phyloP scores from a whole-genome alignment of 2,888 invertebrate species.

The Drosophila phalerata region DNA sequence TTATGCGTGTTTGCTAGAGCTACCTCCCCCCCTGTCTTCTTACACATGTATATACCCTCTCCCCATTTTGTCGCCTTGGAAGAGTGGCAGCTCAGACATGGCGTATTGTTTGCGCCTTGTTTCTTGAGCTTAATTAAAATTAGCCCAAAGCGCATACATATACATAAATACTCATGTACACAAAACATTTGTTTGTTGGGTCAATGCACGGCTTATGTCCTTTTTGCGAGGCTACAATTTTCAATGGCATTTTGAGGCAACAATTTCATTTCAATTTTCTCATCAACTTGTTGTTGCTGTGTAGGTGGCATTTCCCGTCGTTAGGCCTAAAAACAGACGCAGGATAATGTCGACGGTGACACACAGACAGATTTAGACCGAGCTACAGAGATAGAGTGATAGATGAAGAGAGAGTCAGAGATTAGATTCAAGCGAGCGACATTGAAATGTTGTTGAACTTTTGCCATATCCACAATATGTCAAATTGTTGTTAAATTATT shows the following conservation, averaged over 20 bases:
- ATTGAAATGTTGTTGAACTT: constrained; percentile 79
- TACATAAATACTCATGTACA: constrained; percentile 5
- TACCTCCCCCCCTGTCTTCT: neutral
- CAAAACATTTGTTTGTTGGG: constrained; percentile 39
- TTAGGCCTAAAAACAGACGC: constrained; percentile 37
- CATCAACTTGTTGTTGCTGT: constrained; percentile 50
- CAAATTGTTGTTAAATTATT: constrained; percentile 40
- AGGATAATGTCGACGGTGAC: constrained; percentile 56
- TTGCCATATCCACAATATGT: constrained; percentile 41
- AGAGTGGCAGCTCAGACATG: constrained; percentile 27
- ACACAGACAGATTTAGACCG: neutral
- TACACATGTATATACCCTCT: neutral
- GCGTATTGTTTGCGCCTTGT: constrained; percentile 31
- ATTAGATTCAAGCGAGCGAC: constrained; percentile 50
- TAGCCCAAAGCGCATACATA: constrained; percentile 48
- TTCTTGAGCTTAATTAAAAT: constrained; percentile 56
- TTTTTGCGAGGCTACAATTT: constrained; percentile 43
- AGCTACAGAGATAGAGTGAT: constrained; percentile 24
- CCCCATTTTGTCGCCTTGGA: neutral
- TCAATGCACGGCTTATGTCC: constrained; percentile 58
- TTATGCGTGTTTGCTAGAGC: constrained; percentile 52
- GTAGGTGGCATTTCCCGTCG: constrained; percentile 54
- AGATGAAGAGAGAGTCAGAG: constrained; percentile 7
- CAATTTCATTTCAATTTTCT: constrained; percentile 71
- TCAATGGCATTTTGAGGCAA: constrained; percentile 56